Evolutionary conservation across 2,888 invertebrate species (phyloP), one percentile per base, ranked within the genome.

Genomic region (Dryocosmus kuriphilus): DNA sequence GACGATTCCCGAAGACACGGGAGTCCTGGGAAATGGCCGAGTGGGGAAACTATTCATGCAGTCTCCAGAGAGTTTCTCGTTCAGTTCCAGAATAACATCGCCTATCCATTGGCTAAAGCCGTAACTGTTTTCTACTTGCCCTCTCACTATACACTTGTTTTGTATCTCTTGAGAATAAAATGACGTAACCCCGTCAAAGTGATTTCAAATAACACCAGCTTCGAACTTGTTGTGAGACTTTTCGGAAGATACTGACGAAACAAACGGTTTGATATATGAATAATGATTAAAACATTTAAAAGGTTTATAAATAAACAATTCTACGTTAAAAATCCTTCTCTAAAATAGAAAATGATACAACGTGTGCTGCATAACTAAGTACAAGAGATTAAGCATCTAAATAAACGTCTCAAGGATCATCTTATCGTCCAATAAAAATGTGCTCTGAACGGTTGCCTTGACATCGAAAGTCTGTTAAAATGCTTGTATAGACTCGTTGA

Each of bases 11-110:
- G 24, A 75, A 46, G 75, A 60, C 75, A 61, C 60, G 16, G 75
- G 35, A 24, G 22, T 75, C 60, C 35, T 61, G 75, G 60, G 41
- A 75, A 75, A 60, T 41, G 38, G 73, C 73, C 73, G 30, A 62
- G 32, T 22, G 57, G 24, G 22, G 11, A 57, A 75, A 77, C 78
- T 77, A 74, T 51, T 74, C 77, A 75, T 79, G 81, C 24, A 57
- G 24, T 14, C 57, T 24, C 57, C 22, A 57, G 57, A n/a, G 24
- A 57, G 22, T 24, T 57, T 57, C 22, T n/a, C 51, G 51, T 51
- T 8, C 51, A 51, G 22, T 57, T 24, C 24, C 11, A 11, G 24
- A 57, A 57, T 57, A 57, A 57, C 24, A 57, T 51, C 51, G 51
- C n/a, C 51, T 51, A 51, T 51, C 51, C 51, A n/a, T n/a, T n/a